Percentiles rank a stretch among this genome's conserved stretches.
Evolutionary conservation across 2,888 invertebrate species (phyloP).

Genomic region (Ditula angustiorana): DNA sequence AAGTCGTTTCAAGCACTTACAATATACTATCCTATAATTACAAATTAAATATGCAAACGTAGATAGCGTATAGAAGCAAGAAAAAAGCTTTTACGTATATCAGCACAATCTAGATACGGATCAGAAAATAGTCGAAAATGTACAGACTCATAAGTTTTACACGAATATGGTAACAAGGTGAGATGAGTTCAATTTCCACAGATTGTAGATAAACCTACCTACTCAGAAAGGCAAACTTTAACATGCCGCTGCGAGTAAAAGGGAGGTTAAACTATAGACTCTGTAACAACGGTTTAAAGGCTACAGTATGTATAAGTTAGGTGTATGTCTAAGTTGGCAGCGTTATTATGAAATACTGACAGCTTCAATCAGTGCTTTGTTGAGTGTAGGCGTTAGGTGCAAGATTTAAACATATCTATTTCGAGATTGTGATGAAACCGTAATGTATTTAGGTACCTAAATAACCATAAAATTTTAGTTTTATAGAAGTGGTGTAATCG

Average conservation of each 20-base stretch:
- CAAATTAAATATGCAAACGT: constrained; percentile 5
- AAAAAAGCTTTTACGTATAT: constrained; percentile 13
- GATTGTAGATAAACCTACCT: constrained; percentile 62
- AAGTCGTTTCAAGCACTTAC: not conserved
- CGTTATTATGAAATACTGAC: constrained; percentile 55
- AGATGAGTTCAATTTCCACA: constrained; percentile 48
- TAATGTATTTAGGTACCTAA: constrained; percentile 29
- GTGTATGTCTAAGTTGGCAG: constrained; percentile 44
- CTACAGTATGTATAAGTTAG: not conserved
- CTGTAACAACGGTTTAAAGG: not conserved
- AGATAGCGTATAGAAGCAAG: not conserved
- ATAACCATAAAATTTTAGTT: constrained; percentile 25
- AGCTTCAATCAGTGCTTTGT: constrained; percentile 61
- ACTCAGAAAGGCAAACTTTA: constrained; percentile 8
- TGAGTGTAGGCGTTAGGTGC: constrained; percentile 52
- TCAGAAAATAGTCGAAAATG: not conserved
- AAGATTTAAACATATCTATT: constrained; percentile 46
- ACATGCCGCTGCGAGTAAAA: not conserved
- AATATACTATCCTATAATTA: too few relatives aligned
- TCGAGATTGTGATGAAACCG: constrained; percentile 28
- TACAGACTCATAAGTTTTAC: constrained; percentile 22
- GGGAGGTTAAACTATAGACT: not conserved
- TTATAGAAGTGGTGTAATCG: constrained; percentile 18
- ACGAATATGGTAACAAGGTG: constrained; percentile 32
- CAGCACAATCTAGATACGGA: constrained; percentile 15